Conservation (phyloP, 2,113 vertebrate species). For the Phrynosoma platyrhinos region DNA sequence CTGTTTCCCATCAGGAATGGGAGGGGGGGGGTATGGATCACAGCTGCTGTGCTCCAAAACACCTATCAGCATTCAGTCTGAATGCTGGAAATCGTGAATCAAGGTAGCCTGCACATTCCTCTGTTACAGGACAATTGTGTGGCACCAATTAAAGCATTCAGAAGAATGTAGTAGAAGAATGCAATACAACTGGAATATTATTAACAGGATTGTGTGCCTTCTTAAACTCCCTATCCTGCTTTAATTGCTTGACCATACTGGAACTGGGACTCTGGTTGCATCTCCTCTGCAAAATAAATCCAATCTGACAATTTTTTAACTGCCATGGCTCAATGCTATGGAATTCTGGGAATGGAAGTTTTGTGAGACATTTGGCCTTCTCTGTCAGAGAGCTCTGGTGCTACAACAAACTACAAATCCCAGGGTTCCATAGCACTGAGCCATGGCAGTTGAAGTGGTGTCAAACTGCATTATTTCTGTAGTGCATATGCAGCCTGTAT, state of each 20-base stretch:
- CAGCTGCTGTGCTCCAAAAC: background rate
- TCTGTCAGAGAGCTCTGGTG: too few species aligned
- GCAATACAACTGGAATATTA: background rate
- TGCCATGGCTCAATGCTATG: too few species aligned
- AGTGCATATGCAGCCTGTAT: background rate
- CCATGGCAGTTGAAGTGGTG: too few species aligned
- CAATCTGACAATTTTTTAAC: too few species aligned
- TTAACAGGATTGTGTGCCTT: background rate
- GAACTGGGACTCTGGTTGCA: background rate
- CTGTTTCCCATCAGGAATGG: conserved; percentile 2
- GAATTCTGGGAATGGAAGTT: too few species aligned
- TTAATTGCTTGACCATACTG: too few species aligned
- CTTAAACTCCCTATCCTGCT: background rate
- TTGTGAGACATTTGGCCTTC: too few species aligned
- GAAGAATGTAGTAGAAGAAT: background rate
- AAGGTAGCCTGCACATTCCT: background rate
- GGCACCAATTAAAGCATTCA: background rate
- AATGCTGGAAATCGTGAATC: background rate
- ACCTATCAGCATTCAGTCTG: background rate
- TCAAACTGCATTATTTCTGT: too few species aligned
- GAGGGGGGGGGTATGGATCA: too few species aligned
- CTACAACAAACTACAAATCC: too few species aligned
- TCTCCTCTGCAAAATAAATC: too few species aligned
- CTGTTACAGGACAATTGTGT: background rate
- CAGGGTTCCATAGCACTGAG: too few species aligned